phyloP scores from a whole-genome alignment of 2,888 invertebrate genomes.

The Bombylius major region DNA sequence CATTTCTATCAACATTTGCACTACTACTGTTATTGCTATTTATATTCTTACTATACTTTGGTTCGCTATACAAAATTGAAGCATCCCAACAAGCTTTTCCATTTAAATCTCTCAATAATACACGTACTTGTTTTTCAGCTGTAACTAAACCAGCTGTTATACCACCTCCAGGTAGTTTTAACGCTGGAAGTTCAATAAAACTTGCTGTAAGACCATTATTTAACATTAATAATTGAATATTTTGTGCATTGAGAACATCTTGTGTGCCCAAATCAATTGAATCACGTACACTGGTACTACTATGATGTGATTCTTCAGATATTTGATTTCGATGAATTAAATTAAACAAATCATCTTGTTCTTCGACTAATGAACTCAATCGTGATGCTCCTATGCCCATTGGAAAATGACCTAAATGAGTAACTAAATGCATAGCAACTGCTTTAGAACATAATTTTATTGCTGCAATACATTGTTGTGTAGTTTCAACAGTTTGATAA shows the following conservation, averaged over 20 bases:
- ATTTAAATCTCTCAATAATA: constrained; percentile 76
- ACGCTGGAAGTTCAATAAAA: constrained; percentile 74
- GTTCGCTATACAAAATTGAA: constrained; percentile 74
- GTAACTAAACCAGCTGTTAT: constrained; percentile 65
- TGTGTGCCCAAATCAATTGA: constrained; percentile 61
- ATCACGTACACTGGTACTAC: constrained; percentile 18
- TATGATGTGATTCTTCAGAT: neutral
- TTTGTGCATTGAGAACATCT: constrained; percentile 71
- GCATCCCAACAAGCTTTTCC: constrained; percentile 97
- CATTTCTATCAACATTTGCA: neutral
- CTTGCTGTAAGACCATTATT: constrained; percentile 75
- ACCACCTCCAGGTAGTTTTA: constrained; percentile 67
- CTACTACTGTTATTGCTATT: neutral
- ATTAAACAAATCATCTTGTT: constrained; percentile 66
- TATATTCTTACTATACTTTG: constrained; percentile 23
- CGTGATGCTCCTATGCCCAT: constrained; percentile 80
- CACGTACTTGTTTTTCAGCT: constrained; percentile 71
- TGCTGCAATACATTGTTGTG: constrained; percentile 41
- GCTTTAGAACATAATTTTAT: constrained; percentile 46
- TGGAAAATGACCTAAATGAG: constrained; percentile 91
- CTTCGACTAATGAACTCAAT: constrained; percentile 78
- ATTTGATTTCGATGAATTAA: constrained; percentile 6
- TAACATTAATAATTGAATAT: constrained; percentile 73
- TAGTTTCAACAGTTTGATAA: constrained; percentile 34
- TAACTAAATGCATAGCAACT: constrained; percentile 69